Percentiles rank a stretch among this genome's conserved stretches.
Evolutionary conservation across 1,140 invertebrate species (phyloP).

Genomic region (Diorhabda carinulata): DNA sequence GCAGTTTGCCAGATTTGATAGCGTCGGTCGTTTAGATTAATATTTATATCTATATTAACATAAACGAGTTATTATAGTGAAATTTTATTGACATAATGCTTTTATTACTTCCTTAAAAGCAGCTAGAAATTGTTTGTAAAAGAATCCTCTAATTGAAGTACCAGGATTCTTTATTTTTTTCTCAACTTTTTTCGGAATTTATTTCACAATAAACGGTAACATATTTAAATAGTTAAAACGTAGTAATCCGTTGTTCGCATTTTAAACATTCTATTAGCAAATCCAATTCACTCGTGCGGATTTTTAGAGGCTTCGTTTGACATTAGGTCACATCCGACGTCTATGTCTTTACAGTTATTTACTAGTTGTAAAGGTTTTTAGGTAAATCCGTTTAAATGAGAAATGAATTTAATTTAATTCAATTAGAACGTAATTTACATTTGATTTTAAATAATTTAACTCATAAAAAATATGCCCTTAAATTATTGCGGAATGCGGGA

Average conservation of each 20-base stretch:
- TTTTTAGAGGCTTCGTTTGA: slow-evolving; percentile 2
- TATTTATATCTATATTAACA: too few relatives aligned
- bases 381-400: background rate
- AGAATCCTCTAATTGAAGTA: too few relatives aligned
- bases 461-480: too few relatives aligned
- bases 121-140: too few relatives aligned
- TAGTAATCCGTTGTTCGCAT: background rate
- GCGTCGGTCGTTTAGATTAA: too few relatives aligned
- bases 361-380: background rate
- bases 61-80: too few relatives aligned
- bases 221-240: background rate
- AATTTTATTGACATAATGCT: too few relatives aligned
- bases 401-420: background rate
- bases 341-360: background rate
- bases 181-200: background rate
- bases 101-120: too few relatives aligned
- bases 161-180: background rate
- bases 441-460: background rate
- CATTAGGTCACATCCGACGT: slow-evolving; percentile 1
- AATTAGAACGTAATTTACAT: background rate
- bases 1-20: too few relatives aligned
- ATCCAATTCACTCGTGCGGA: background rate
- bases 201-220: background rate
- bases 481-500: too few relatives aligned
- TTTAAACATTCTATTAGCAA: background rate